phyloP scores from a whole-genome alignment of 2,888 invertebrate species.

The Deilephila elpenor region DNA sequence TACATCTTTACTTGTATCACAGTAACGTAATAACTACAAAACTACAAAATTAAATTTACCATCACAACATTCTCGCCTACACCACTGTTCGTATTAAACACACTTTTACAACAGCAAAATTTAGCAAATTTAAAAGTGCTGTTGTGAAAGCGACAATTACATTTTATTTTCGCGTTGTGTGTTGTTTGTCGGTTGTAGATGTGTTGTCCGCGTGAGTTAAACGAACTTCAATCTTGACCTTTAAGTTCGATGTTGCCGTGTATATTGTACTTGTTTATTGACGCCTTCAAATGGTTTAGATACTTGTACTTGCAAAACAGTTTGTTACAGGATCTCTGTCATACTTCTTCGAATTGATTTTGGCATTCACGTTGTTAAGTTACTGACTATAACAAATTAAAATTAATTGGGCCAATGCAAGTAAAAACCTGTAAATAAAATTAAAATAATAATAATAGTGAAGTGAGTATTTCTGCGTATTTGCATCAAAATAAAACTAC shows the following conservation, averaged over 20 bases:
- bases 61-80: not conserved
- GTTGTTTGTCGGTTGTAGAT: not conserved
- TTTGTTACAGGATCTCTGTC: not conserved
- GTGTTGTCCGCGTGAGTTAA: constrained; percentile 62
- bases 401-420: not conserved
- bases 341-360: not conserved
- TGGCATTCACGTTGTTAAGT: not conserved
- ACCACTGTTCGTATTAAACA: not conserved
- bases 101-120: not conserved
- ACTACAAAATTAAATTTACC: not conserved
- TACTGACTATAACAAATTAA: not conserved
- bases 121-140: constrained; percentile 4
- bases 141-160: not conserved
- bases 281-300: constrained; percentile 32
- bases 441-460: too few species aligned
- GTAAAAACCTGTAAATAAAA: too few species aligned
- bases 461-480: too few species aligned
- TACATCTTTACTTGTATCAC: not conserved
- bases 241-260: constrained; percentile 48
- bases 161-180: not conserved
- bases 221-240: constrained; percentile 70
- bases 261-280: constrained; percentile 42
- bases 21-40: not conserved
- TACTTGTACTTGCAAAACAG: not conserved
- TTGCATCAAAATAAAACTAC: not conserved